Evolutionary conservation across 2,888 invertebrate genomes (phyloP), one percentile per base, ranked within the genome.

Genomic region (Lepidocyrtinus sp.): DNA sequence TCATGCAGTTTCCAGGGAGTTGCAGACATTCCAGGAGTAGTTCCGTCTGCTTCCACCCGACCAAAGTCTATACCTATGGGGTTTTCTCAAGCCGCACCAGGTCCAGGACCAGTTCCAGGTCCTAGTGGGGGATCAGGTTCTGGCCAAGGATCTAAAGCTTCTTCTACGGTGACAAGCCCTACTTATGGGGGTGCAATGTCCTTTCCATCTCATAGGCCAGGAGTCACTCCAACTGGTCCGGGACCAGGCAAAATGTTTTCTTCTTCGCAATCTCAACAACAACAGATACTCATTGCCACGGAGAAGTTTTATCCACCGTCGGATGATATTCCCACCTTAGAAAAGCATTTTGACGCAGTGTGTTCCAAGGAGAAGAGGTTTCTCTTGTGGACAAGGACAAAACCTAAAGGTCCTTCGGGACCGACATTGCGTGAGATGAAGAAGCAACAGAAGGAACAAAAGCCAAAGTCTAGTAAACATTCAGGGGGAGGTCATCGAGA

Each of bases 301-400:
- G 75, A 69, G 12, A 72, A 69, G 22, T 73, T 74, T 69, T 74
- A 73, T 45, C 76, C 77, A 1, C 78, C 77, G 17, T 83, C 69
- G 59, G 95, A 95, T 87, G 95, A 95, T 87, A 90, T 96, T 80
- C 93, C 94, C 1, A 93, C 93, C 85, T 93, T 95, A 86, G 95
- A 96, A 88, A 93, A 94, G 24, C 93, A 95, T 88, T 96, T 95
- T 88, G 95, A 95, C 88, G 93, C 94, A 75, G 92, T 95, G 3
- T 96, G 96, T 88, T 92, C 92, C 78, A 91, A 91, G 82, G 95
- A 95, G 88, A 93, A 94, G 0, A 91, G 92, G 70, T 96, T 95
- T 87, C 89, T 96, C 67, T 89, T 95, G 0, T 95, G 95, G 95
- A 91, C 95, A 0, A 71, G 85, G 12, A 86, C 85, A 27, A 81